phyloP scores from a whole-genome alignment of 23 tunicate genomes.

The Phallusia fumigata region DNA sequence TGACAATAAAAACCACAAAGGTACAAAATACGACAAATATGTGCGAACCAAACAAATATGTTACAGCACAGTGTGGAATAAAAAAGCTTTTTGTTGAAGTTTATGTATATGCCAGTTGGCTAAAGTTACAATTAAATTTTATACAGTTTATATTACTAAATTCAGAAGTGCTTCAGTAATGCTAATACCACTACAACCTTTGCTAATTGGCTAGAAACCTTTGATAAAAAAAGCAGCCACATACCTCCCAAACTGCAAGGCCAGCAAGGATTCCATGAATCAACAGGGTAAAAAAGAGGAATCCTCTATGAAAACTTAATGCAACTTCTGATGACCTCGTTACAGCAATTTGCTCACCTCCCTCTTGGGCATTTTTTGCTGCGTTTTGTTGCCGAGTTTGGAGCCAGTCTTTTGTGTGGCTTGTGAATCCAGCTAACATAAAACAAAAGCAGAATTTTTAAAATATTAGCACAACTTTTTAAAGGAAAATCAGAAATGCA shows the following conservation, averaged over 20 bases:
- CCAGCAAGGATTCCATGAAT: constrained; percentile 81
- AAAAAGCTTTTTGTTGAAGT: too few relatives aligned
- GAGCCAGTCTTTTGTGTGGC: constrained; percentile 56
- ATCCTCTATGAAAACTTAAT: constrained; percentile 34
- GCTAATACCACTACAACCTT: not conserved
- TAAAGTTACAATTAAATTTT: too few relatives aligned
- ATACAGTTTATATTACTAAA: too few relatives aligned
- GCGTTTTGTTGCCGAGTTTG: constrained; percentile 10
- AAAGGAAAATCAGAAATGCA: too few relatives aligned
- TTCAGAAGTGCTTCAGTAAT: too few relatives aligned
- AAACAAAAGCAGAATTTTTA: not conserved
- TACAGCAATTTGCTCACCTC: not conserved
- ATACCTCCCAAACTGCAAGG: constrained; percentile 65
- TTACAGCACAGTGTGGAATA: too few relatives aligned
- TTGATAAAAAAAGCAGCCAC: not conserved
- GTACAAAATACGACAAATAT: too few relatives aligned
- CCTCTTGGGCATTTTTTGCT: not conserved
- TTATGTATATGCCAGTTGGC: too few relatives aligned
- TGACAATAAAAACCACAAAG: too few relatives aligned
- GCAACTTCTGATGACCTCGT: constrained; percentile 43
- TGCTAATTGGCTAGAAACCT: not conserved
- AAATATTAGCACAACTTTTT: not conserved
- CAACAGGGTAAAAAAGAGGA: constrained; percentile 41
- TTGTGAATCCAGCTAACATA: constrained; percentile 50
- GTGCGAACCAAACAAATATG: too few relatives aligned